A percentile compares a stretch with the other conserved stretches of the same genome.
phyloP scores from a whole-genome alignment of 2,797 vertebrate species.

The Peromyscus eremicus region DNA sequence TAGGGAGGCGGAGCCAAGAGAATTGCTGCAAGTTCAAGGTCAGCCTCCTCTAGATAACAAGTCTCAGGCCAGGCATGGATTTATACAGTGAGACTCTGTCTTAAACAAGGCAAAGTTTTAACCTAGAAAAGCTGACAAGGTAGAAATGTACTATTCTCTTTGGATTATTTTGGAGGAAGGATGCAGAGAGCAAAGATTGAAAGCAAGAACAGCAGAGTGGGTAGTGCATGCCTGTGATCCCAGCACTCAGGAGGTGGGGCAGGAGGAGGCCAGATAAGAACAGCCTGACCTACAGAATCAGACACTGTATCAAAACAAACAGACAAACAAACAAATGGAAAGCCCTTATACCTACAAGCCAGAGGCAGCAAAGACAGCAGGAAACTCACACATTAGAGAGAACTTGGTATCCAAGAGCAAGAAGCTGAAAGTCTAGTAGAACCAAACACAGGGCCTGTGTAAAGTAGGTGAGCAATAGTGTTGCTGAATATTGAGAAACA shows the following conservation, averaged over 20 bases:
- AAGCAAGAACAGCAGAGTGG: not conserved
- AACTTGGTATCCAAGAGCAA: not conserved
- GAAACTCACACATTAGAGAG: not conserved
- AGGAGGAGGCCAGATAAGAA: not conserved
- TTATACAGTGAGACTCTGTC: not conserved
- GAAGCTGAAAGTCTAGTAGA: constrained; percentile 33
- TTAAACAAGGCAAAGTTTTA: not conserved
- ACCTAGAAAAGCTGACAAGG: not conserved
- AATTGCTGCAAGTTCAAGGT: not conserved
- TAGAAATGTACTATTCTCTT: not conserved
- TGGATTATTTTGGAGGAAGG: not conserved
- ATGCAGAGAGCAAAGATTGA: not conserved
- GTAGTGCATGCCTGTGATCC: not conserved
- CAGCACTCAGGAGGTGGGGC: not conserved
- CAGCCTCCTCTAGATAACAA: not conserved
- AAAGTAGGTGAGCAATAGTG: not conserved
- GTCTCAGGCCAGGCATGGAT: not conserved
- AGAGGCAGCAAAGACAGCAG: not conserved
- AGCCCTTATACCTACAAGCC: not conserved
- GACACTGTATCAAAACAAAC: not conserved
- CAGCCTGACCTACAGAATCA: not conserved
- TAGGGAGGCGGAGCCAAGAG: not conserved
- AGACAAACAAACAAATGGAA: not conserved
- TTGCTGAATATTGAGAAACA: not conserved
- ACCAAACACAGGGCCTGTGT: not conserved